phyloP scores from a whole-genome alignment of 2,797 vertebrate species.

The Vipera ursinii region DNA sequence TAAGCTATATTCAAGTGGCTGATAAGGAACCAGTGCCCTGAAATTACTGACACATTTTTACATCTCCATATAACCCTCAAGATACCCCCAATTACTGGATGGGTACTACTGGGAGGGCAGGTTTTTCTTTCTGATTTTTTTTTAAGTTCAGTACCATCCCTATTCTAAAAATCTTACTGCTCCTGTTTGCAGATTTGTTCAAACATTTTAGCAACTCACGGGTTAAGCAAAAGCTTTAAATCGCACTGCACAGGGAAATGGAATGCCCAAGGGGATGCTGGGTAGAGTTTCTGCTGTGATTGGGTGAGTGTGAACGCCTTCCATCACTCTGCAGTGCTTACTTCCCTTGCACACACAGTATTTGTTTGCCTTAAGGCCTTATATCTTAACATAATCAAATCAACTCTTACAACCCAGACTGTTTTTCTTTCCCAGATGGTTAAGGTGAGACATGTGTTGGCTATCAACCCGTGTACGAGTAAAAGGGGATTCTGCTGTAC shows the following conservation, averaged over 20 bases:
- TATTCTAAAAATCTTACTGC: not conserved
- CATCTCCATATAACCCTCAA: not conserved
- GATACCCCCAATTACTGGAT: not conserved
- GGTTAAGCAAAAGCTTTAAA: not conserved
- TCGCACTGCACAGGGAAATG: not conserved
- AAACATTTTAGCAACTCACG: not conserved
- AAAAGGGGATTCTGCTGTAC: not conserved
- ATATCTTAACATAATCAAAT: not conserved
- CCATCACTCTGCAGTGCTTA: not conserved
- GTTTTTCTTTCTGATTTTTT: not conserved
- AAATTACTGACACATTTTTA: not conserved
- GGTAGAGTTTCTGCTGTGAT: not conserved
- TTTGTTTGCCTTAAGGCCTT: not conserved
- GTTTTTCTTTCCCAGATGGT: not conserved
- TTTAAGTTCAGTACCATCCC: not conserved
- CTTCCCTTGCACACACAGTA: not conserved
- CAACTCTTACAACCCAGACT: not conserved
- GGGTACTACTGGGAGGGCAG: not conserved
- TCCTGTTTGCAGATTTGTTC: not conserved
- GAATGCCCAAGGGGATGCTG: not conserved
- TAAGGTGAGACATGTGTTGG: not conserved
- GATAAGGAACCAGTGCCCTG: not conserved
- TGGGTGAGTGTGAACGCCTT: not conserved
- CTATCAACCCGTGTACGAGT: not conserved
- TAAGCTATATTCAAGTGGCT: conserved; percentile 23